Evolutionary conservation across 2,797 vertebrate genomes (phyloP), one percentile per base, ranked within the genome.

Genomic region (Spea hammondii): DNA sequence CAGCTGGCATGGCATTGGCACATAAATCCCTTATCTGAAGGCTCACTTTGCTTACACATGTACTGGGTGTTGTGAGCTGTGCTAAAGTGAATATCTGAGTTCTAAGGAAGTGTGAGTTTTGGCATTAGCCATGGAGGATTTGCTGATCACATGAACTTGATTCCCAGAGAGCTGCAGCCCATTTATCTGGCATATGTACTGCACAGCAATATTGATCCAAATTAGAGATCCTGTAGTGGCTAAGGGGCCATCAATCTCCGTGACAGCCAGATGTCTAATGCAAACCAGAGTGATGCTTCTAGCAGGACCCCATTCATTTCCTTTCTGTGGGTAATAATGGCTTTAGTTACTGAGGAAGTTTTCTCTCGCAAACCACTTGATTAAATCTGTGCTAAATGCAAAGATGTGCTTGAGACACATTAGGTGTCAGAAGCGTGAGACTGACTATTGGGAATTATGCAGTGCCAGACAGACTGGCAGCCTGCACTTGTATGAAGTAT

Each of bases 51-150:
- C 47, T 60, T 72, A 49, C 68, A 62, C 66, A 66, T 76, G 62
- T 51, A 64, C 47, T 46, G n/a, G 60, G 14, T 44, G 75, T 76
- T 76, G 10, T 7, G 51, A 72, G 54, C 48, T 49, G 47, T 46
- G 54, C 55, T 59, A 67, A 53, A 47, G 62, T 57, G 69, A 54
- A 77, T 53, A 68, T 77, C 79, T 67, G 5, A 64, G 74, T 46
- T 54, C 67, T 77, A 69, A 72, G 72, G 74, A 72, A 59, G 79
- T 81, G 79, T 72, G 79, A 81, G 70, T 77, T 73, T 64, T 81
- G 79, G 79, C 79, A 72, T 32, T 72, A 55, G 46, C 46, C 46
- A 57, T 44, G 6, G 54, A 81, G 79, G 79, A 77, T 81, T 81
- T 81, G 69, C 10, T 72, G 74, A 57, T 81, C 69, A 73, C 79